Conservation (phyloP, 2,797 vertebrate genomes). For the Acropternis orthonyx region DNA sequence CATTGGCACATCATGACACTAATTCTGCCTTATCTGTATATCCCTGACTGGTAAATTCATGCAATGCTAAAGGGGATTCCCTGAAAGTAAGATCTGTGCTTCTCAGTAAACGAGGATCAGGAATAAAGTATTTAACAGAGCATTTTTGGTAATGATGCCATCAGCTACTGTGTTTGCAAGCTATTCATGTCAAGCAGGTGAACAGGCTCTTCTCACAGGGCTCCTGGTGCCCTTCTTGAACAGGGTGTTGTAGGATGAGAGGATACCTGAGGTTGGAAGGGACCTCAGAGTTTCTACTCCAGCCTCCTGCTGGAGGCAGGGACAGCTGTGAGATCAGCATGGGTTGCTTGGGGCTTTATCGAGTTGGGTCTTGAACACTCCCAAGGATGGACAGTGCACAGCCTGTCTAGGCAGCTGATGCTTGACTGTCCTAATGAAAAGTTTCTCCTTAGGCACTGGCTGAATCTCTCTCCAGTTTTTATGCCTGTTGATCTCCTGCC, state of each 20-base stretch:
- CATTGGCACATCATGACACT: not conserved
- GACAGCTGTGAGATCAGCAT: not conserved
- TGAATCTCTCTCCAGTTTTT: not conserved
- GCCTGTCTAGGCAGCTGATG: not conserved
- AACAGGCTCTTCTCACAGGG: not conserved
- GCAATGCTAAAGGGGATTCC: not conserved
- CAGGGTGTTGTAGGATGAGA: not conserved
- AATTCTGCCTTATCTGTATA: not conserved
- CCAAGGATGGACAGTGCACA: not conserved
- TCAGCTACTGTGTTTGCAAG: not conserved
- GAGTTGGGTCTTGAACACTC: not conserved
- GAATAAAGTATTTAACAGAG: not conserved
- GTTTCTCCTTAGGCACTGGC: not conserved
- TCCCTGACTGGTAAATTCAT: not conserved
- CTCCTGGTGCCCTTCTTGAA: not conserved
- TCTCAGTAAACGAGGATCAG: not conserved
- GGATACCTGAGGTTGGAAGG: not conserved
- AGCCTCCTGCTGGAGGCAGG: not conserved
- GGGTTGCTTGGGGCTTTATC: not conserved
- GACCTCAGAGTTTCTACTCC: not conserved
- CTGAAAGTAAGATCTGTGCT: not conserved
- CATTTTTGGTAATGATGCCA: not conserved
- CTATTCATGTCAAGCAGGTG: not conserved
- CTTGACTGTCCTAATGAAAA: not conserved
- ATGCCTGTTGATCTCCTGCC: not conserved